Evolutionary conservation across 2,113 vertebrate species (phyloP), one percentile per base, ranked within the genome.

Genomic region (Menidia beryllina): DNA sequence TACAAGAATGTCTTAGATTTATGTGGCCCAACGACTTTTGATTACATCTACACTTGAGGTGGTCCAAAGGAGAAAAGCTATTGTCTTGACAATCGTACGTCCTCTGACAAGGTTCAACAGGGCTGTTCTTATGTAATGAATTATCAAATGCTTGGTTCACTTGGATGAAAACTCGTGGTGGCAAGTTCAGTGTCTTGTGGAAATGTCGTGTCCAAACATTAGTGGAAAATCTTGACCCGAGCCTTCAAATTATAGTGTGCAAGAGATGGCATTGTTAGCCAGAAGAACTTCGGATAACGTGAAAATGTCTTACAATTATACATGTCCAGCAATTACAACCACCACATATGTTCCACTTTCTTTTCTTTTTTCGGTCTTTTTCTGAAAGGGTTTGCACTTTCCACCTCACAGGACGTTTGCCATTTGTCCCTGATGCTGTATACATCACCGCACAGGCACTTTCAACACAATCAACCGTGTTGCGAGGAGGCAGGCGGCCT

Each of bases 391-490:
- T 14, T 23, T 26, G 26, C 14, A 17, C 9, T 5, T 27, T 48
- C 8, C 30, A 43, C 15, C 1, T 43, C 15, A 43, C 15, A 43
- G 41, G 13, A 1, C n/a, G 9, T 51, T 11, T 2, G 30, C 7
- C 51, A 21, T 57, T 5, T 34, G 7, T 50, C 61, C 47, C 30
- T 74, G 30, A 67, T 76, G 75, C 50, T 49, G 53, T 15, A 76
- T 38, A 76, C 45, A 60, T 62, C 49, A 72, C n/a, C n/a, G 67
- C 58, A 69, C 27, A 54, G 6, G 26, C 45, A 20, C 23, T 64
- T 43, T 55, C 54, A 30, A 72, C 13, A 70, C 21, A 61, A 52
- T 63, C 63, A 80, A n/a, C n/a, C n/a, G n/a, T n/a, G n/a, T n/a
- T n/a, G n/a, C n/a, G n/a, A n/a, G n/a, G n/a, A n/a, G n/a, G n/a